Evolutionary conservation across 2,113 vertebrate species (phyloP).

Genomic region (Dolichotis patagonum): DNA sequence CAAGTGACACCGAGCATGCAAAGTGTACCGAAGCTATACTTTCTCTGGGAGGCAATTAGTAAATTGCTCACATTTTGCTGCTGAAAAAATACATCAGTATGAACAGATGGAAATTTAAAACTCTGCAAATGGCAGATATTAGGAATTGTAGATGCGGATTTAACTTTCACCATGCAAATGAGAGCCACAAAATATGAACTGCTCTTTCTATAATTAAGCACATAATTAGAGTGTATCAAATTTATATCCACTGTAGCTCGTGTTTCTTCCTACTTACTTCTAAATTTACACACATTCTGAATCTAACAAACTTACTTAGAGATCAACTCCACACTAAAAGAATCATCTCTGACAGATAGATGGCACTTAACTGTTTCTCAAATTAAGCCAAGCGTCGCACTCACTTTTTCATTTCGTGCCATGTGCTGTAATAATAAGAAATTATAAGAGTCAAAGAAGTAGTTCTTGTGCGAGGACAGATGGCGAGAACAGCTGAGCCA

Average conservation of each 20-base stretch:
- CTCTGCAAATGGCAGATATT: conserved; percentile 62
- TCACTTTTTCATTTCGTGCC: neutral
- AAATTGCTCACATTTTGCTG: conserved; percentile 74
- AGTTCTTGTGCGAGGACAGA: conserved; percentile 69
- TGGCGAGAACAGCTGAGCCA: conserved; percentile 60
- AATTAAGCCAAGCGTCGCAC: neutral
- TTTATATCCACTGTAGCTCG: conserved; percentile 21
- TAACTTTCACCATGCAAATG: conserved; percentile 72
- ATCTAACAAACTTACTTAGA: conserved; percentile 32
- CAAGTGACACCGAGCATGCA: conserved; percentile 40
- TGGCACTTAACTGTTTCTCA: conserved; percentile 42
- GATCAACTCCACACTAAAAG: neutral
- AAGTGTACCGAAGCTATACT: conserved; percentile 48
- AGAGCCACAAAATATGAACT: conserved; percentile 57
- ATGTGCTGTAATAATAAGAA: conserved; percentile 46
- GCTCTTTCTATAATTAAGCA: conserved; percentile 71
- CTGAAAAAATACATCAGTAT: conserved; percentile 56
- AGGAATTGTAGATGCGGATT: conserved; percentile 56
- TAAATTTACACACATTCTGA: conserved; percentile 45
- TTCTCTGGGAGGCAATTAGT: conserved; percentile 74
- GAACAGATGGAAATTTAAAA: conserved; percentile 75
- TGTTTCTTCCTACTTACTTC: conserved; percentile 51
- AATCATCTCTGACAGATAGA: conserved; percentile 34
- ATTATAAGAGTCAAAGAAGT: conserved; percentile 57
- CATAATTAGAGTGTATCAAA: conserved; percentile 58